Percentiles rank a stretch among this genome's conserved stretches.
Evolutionary conservation across 2,888 invertebrate genomes (phyloP).

Genomic region (Seira ritae): DNA sequence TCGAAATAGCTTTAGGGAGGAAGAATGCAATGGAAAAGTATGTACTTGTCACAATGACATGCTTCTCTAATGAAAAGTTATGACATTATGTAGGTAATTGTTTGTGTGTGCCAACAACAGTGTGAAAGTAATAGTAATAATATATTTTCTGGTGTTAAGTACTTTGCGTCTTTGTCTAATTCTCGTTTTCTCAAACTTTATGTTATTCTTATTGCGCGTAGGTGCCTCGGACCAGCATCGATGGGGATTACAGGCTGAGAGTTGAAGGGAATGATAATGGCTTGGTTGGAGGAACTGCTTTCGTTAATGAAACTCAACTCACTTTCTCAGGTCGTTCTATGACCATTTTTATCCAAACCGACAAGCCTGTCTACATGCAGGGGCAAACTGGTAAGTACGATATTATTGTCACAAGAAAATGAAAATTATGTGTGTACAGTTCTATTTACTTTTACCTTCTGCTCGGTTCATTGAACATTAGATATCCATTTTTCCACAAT

Average conservation of each 20-base stretch:
- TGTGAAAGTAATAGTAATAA: constrained; percentile 24
- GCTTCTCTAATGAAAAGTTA: constrained; percentile 64
- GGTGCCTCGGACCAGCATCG: constrained; percentile 89
- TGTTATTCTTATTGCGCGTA: constrained; percentile 75
- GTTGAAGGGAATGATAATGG: constrained; percentile 89
- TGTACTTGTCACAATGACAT: constrained; percentile 32
- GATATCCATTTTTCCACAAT: constrained; percentile 2
- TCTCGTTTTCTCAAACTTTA: constrained; percentile 60
- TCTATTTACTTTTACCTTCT: not conserved
- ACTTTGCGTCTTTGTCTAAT: constrained; percentile 41
- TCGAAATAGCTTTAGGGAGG: constrained; percentile 37
- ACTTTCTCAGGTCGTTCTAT: constrained; percentile 92
- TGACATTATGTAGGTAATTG: constrained; percentile 52
- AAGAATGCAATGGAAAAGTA: not conserved
- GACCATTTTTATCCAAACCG: constrained; percentile 96
- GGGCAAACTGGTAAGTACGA: constrained; percentile 83
- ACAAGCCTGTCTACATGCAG: constrained; percentile 96
- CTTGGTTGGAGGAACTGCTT: constrained; percentile 90
- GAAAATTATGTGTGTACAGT: not conserved
- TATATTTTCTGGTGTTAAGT: constrained; percentile 29
- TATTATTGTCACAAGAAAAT: not conserved
- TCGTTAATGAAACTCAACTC: constrained; percentile 90
- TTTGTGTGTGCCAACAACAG: constrained; percentile 31
- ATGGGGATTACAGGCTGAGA: constrained; percentile 88
- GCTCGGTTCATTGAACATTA: not conserved